Evolutionary conservation across 2,888 invertebrate genomes (phyloP), one percentile per base, ranked within the genome.

Genomic region (Auanema freiburgensis): DNA sequence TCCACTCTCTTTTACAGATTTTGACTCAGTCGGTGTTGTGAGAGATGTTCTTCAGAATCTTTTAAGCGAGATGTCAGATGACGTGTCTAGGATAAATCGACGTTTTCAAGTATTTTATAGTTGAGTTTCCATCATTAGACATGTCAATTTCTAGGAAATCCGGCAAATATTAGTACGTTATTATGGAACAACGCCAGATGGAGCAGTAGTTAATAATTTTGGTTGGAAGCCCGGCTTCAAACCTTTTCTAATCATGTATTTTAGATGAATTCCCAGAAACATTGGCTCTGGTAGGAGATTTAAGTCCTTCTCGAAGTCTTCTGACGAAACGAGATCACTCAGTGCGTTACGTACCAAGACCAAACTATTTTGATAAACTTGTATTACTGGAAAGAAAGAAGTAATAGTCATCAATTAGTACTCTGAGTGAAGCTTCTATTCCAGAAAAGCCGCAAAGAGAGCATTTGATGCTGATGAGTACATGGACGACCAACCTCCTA

Each of bases 11-110:
- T 18, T 21, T 46, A 3, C 21, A 46, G 46, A 46, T 46, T 46
- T 52, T 12, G 57, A 49, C 18, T 43, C 49, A 12, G 50, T n/a
- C 16, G 62, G 40, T 11, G 43, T 25, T 23, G 44, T 62, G 1
- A 18, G 43, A 14, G 62, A 62, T 21, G 50, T 62, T 18, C 49
- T 62, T 41, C 33, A 57, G 24, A 62, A 62, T 42, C 51, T 62
- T 50, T 23, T 62, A 42, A 57, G 57, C 4, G 57, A 62, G 14
- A 51, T 62, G n/a, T 51, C 62, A 8, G 41, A 57, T 11, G 62
- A 62, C 16, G 57, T 62, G n/a, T 25, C 42, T 10, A 49, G 57
- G 42, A 50, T 57, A 50, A 56, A 62, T n/a, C 18, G 24, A 18
- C 56, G 62, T 5, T 62, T 57, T n/a, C 12, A 14, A 10, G 60